Percentiles rank a stretch among this genome's conserved stretches.
Evolutionary conservation across 2,113 vertebrate species (phyloP).

Genomic region (Nesoenas mayeri): DNA sequence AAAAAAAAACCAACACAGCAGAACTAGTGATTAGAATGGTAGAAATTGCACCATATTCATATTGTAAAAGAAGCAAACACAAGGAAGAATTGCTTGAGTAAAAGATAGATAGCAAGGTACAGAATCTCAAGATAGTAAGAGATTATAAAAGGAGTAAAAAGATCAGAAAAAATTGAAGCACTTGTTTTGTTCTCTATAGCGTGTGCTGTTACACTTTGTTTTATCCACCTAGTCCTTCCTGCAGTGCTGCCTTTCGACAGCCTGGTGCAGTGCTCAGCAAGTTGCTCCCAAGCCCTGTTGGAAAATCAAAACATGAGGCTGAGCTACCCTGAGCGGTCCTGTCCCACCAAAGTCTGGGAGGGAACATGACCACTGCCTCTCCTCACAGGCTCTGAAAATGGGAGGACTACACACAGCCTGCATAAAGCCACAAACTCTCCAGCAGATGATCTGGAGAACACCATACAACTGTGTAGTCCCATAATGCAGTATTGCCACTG

Average conservation of each 20-base stretch:
- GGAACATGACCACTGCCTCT: neutral
- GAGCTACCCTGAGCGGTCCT: neutral
- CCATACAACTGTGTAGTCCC: accelerated
- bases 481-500: accelerated
- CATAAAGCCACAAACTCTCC: neutral
- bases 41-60: neutral
- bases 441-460: neutral
- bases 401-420: neutral
- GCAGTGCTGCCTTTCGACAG: neutral
- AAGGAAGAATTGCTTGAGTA: neutral
- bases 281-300: accelerated
- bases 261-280: neutral
- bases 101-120: neutral
- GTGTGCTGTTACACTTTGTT: too few relatives aligned
- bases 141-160: neutral
- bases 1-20: neutral
- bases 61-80: neutral
- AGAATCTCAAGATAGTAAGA: neutral
- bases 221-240: neutral
- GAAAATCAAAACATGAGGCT: accelerated
- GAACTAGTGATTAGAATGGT: neutral
- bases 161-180: neutral
- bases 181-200: neutral
- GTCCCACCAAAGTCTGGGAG: neutral
- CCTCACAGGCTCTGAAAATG: neutral